Conservation (phyloP, 35 echinoderm and acorn worm species). For the Diadema setosum region DNA sequence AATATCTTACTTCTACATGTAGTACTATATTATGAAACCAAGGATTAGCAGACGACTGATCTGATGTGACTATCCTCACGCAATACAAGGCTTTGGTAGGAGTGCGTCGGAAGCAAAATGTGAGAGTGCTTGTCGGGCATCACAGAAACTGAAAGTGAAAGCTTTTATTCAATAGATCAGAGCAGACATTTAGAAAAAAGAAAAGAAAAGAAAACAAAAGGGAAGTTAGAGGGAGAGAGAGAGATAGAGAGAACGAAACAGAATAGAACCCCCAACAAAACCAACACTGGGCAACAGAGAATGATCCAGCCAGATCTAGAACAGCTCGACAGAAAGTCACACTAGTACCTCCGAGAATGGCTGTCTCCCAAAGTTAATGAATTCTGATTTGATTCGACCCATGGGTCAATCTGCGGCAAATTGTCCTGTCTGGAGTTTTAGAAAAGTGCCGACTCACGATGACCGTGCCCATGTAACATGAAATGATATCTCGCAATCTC, state of each 20-base stretch:
- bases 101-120: no score
- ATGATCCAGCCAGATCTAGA: no score
- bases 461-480: not conserved
- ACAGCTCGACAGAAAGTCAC: not conserved
- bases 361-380: slow-evolving; percentile 8
- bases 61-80: no score
- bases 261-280: not conserved
- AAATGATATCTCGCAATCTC: not conserved
- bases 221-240: not conserved
- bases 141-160: no score
- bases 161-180: no score
- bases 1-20: no score
- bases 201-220: no score
- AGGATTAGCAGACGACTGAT: no score
- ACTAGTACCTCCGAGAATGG: not conserved
- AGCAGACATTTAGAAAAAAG: no score
- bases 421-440: not conserved
- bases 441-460: not conserved
- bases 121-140: no score
- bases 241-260: not conserved
- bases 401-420: not conserved
- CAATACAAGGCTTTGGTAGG: no score
- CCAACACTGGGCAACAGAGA: not conserved
- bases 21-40: no score
- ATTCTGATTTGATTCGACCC: not conserved